Evolutionary conservation across 2,113 vertebrate species (phyloP), one percentile per base, ranked within the genome.

Genomic region (Etia nguti): DNA sequence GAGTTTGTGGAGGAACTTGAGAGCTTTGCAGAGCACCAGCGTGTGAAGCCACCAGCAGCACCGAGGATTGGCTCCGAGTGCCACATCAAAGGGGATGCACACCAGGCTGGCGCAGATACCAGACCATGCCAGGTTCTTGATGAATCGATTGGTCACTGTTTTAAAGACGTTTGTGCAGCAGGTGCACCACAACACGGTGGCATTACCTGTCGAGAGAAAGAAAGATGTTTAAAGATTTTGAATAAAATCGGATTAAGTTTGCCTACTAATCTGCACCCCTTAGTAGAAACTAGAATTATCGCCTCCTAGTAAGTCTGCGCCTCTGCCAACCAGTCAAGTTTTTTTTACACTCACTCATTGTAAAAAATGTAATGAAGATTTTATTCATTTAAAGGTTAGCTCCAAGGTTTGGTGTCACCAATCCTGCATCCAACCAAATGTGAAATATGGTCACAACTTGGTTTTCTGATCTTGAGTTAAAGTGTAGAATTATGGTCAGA

Each of bases 21-120:
- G 94, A 65, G 96, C 95, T 94, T 97, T 99, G 96, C 98, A 99
- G 95, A 99, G 97, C 56, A 97, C 86, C 93, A 97, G 93, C 0
- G 97, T 97, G 70, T 98, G 98, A 62, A 98, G 96, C 98, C 98
- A 99, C 97, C 97, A 97, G 96, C 99, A 99, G 93, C 99, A 99
- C 89, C 96, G 97, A 2, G 98, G 98, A 83, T 97, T 98, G 93
- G 96, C 95, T 52, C 97, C 98, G 18, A 99, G 97, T 29, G 97
- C 94, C 84, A 99, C 97, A 92, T 99, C 98, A n/a, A 99, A 99
- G 93, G 99, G 99, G 86, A 99, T 97, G 1, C 99, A 99, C 88
- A 97, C 97, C 50, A 99, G 94, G 89, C 97, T 97, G 85, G 98
- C 98, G 89, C 98, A 98, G 93, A 99, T 97, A 5, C 99, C 97